phyloP scores from a whole-genome alignment of 2,113 vertebrate genomes.

The Thalassarche chlororhynchos region DNA sequence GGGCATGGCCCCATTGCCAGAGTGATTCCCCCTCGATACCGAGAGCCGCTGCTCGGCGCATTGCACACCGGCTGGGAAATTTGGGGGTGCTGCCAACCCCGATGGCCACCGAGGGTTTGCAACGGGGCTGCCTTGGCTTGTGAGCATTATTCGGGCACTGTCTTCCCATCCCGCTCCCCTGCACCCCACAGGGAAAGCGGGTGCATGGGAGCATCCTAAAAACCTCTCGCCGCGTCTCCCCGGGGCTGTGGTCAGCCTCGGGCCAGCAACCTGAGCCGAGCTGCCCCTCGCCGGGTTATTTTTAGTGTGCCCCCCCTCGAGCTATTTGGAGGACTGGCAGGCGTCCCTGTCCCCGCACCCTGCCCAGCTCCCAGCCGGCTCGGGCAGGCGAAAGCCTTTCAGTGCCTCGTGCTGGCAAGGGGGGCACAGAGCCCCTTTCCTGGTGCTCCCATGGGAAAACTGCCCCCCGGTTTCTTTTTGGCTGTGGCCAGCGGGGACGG shows the following conservation, averaged over 20 bases:
- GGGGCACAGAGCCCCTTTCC: background rate
- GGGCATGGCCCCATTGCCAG: fast-evolving
- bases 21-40: background rate
- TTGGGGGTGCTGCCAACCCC: background rate
- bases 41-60: fast-evolving
- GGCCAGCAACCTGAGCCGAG: background rate
- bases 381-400: background rate
- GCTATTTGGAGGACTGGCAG: background rate
- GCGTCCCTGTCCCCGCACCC: background rate
- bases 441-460: background rate
- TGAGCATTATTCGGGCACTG: fast-evolving
- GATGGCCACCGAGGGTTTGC: fast-evolving
- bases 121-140: fast-evolving
- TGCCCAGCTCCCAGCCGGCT: background rate
- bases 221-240: fast-evolving
- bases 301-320: background rate
- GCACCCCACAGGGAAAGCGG: fast-evolving
- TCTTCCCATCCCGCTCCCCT: fast-evolving
- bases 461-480: background rate
- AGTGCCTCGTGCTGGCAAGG: fast-evolving
- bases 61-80: fast-evolving
- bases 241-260: background rate
- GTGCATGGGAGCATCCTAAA: background rate
- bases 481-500: background rate
- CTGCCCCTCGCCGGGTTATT: background rate